Percentiles rank a stretch among this genome's conserved stretches.
phyloP scores from a whole-genome alignment of 2,113 vertebrate species.

The Colius striatus region DNA sequence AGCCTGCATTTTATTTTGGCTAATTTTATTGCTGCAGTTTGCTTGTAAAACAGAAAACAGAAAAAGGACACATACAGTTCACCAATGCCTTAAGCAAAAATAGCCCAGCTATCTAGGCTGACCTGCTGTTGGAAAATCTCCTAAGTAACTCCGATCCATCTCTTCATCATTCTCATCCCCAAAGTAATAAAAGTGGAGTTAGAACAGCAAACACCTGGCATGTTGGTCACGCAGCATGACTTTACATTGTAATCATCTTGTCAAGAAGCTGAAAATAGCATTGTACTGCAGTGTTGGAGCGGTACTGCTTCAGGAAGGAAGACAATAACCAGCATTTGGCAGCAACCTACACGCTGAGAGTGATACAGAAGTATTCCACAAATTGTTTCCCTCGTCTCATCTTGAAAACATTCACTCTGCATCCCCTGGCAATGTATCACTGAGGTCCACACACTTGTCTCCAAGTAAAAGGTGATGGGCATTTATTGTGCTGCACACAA shows the following conservation, averaged over 20 bases:
- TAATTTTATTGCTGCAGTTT: neutral
- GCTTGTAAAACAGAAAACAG: neutral
- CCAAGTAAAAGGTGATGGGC: neutral
- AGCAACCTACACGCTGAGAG: conserved; percentile 61
- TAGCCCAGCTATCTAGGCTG: conserved; percentile 27
- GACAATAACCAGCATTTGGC: conserved; percentile 70
- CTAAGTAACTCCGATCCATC: conserved; percentile 5
- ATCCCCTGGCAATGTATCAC: conserved; percentile 15
- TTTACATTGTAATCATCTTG: conserved; percentile 75
- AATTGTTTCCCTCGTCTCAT: conserved; percentile 34
- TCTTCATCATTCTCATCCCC: conserved; percentile 37
- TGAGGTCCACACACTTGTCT: neutral
- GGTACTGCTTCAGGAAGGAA: conserved; percentile 64
- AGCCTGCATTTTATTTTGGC: neutral
- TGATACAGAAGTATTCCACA: conserved; percentile 50
- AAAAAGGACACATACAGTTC: neutral
- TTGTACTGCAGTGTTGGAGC: conserved; percentile 36
- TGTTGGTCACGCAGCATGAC: conserved; percentile 67
- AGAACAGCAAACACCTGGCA: conserved; percentile 74
- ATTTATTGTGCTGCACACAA: neutral
- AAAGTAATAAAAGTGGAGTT: conserved; percentile 65
- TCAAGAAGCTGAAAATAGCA: conserved; percentile 73
- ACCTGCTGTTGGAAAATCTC: conserved; percentile 55
- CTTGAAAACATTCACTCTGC: conserved; percentile 18
- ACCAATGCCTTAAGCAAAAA: conserved; percentile 9